These are phyloP conservation scores for Nomada ruficornis DNA, from an alignment of 2,888 invertebrate genomes.

Conservation along the genomic window DNA sequence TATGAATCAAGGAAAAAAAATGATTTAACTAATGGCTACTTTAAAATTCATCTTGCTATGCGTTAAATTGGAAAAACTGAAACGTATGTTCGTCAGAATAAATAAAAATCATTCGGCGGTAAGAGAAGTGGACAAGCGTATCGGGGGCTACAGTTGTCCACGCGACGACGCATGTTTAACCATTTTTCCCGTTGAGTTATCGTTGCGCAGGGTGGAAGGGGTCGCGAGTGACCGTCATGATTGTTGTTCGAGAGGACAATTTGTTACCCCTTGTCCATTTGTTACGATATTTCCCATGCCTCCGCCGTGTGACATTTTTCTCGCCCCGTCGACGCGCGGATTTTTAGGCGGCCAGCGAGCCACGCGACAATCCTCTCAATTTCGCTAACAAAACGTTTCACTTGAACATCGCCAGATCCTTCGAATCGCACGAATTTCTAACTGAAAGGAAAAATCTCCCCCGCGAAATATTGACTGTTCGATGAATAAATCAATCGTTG, in stretches of 20 bases:
- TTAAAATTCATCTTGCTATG: background rate
- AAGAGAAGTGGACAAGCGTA: background rate
- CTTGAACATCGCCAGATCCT: too few species aligned
- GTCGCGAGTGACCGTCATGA: conserved; percentile 47
- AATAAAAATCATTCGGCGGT: background rate
- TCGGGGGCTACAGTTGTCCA: background rate
- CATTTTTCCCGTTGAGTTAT: conserved; percentile 52
- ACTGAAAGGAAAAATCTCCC: too few species aligned
- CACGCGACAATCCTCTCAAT: too few species aligned
- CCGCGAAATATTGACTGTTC: too few species aligned
- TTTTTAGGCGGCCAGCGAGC: background rate
- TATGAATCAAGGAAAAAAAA: background rate
- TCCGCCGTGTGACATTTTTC: conserved; percentile 37
- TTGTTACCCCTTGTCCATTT: conserved; percentile 59
- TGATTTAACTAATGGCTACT: background rate
- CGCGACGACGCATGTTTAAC: conserved; percentile 19
- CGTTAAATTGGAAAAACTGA: background rate
- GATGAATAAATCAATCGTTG: too few species aligned
- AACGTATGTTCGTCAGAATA: background rate
- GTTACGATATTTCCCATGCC: conserved; percentile 43
- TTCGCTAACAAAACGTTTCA: too few species aligned
- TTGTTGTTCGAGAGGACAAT: conserved; percentile 50
- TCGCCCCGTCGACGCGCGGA: conserved; percentile 24
- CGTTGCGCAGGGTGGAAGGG: conserved; percentile 19
- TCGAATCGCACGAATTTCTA: too few species aligned